A percentile compares a stretch with the other conserved stretches of the same genome.
These are phyloP conservation scores for Corynorhinus townsendii DNA, from an alignment of 2,113 vertebrate species.

Conservation along the genomic window DNA sequence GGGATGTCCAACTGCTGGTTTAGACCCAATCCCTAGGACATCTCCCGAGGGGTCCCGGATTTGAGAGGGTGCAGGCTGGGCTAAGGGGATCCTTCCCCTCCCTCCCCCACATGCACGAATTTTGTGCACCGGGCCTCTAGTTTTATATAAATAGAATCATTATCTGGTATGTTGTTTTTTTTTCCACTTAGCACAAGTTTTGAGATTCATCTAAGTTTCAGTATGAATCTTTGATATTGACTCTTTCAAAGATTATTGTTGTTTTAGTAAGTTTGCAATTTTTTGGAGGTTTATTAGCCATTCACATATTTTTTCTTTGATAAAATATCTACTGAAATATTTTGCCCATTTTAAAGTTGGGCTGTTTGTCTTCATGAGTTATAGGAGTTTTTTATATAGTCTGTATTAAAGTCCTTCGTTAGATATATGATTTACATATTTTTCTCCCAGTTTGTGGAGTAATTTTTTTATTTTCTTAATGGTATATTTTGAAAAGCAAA, in stretches of 20 bases:
- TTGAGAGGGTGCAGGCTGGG: too few relatives aligned
- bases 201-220: not conserved
- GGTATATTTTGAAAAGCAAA: too few relatives aligned
- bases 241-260: not conserved
- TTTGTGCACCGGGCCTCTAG: too few relatives aligned
- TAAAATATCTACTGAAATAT: not conserved
- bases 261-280: not conserved
- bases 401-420: too few relatives aligned
- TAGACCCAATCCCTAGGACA: too few relatives aligned
- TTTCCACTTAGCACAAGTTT: not conserved
- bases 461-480: too few relatives aligned
- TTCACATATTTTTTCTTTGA: not conserved
- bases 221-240: not conserved
- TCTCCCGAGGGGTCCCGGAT: too few relatives aligned
- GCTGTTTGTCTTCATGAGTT: not conserved
- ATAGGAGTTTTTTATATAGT: not conserved
- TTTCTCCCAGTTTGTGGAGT: too few relatives aligned
- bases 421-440: too few relatives aligned
- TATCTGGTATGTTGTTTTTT: not conserved
- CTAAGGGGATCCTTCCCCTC: too few relatives aligned
- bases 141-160: not conserved
- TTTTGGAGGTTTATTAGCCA: not conserved
- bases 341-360: not conserved
- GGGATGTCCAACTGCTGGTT: too few relatives aligned
- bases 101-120: too few relatives aligned